Conservation (phyloP, 2,113 vertebrate genomes). For the Pagrus major region DNA sequence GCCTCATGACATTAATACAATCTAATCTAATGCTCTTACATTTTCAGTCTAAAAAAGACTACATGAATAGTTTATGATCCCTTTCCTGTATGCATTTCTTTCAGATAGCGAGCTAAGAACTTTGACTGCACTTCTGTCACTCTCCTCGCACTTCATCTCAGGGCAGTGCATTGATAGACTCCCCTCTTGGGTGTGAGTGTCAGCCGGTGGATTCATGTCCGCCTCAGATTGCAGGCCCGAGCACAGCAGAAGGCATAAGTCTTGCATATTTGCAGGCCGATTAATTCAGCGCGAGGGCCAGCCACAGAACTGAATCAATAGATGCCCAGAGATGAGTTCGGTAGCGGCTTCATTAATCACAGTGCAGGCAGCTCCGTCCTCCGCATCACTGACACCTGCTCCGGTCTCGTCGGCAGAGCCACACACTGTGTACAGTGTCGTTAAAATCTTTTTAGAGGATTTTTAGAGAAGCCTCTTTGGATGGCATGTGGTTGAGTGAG, state of each 20-base stretch:
- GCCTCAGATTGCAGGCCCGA: constrained; percentile 45
- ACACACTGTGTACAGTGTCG: constrained; percentile 34
- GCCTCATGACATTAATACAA: background rate
- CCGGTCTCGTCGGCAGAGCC: constrained; percentile 59
- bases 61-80: background rate
- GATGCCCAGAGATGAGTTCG: constrained; percentile 68
- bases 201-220: constrained; percentile 66
- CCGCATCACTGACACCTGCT: constrained; percentile 69
- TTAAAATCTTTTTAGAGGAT: constrained; percentile 58
- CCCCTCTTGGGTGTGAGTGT: constrained; percentile 50
- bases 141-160: constrained; percentile 31
- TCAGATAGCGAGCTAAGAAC: background rate
- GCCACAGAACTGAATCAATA: constrained; percentile 69
- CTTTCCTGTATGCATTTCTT: background rate
- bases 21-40: background rate
- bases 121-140: constrained; percentile 19
- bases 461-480: constrained; percentile 32
- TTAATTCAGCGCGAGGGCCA: constrained; percentile 67
- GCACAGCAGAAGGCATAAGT: constrained; percentile 55
- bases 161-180: constrained; percentile 44
- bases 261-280: constrained; percentile 74
- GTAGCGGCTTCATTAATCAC: constrained; percentile 80
- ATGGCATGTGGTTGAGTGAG: constrained; percentile 4
- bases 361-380: constrained; percentile 54
- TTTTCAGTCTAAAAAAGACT: background rate